Evolutionary conservation across 2,113 vertebrate genomes (phyloP).

Genomic region (Misgurnus mizolepis): DNA sequence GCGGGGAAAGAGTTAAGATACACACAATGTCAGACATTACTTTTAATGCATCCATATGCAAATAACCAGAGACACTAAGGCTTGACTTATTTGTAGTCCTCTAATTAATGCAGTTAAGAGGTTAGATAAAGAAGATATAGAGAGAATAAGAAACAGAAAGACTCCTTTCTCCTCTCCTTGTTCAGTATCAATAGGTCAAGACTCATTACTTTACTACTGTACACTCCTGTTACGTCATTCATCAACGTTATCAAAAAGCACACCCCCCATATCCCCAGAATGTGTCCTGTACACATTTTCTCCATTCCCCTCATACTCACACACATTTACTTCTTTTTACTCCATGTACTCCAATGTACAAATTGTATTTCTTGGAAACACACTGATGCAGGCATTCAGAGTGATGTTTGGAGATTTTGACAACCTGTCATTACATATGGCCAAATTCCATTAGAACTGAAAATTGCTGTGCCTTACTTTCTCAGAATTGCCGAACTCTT

Average conservation of each 20-base stretch:
- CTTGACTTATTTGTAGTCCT: too few relatives aligned
- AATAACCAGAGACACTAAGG: background rate
- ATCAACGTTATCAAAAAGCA: conserved; percentile 35
- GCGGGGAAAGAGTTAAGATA: too few relatives aligned
- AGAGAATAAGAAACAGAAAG: conserved; percentile 10
- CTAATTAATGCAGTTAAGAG: background rate
- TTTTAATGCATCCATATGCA: conserved; percentile 7
- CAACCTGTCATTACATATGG: background rate
- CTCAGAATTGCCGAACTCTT: too few relatives aligned
- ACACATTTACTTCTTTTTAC: background rate
- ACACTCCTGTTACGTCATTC: conserved; percentile 14
- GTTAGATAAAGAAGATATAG: background rate
- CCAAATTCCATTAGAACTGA: background rate
- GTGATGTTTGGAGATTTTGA: background rate
- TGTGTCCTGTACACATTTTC: background rate
- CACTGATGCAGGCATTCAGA: background rate
- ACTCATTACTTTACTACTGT: conserved; percentile 57
- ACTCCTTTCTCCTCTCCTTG: conserved; percentile 9
- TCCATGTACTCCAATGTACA: background rate
- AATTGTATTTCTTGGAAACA: too few relatives aligned
- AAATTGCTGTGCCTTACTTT: too few relatives aligned
- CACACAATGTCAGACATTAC: background rate
- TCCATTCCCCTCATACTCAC: background rate
- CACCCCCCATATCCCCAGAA: conserved; percentile 11
- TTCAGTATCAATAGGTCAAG: conserved; percentile 47